Base-by-base conservation (phyloP, 2,113 vertebrate genomes). In the Pyrgilauda ruficollis region DNA sequence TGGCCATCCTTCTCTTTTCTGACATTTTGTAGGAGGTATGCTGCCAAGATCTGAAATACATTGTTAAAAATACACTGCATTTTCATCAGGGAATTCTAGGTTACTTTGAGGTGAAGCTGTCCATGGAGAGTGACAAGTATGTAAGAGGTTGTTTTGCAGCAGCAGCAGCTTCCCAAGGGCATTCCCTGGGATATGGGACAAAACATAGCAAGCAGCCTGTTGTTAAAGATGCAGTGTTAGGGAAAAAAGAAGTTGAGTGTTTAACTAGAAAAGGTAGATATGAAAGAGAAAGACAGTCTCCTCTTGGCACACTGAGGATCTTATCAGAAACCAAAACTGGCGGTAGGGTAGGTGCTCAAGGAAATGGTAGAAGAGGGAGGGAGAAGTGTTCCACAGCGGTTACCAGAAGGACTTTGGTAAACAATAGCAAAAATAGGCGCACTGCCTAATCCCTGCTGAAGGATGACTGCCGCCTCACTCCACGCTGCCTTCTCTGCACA, bases 41-140 rank as follows among this genome's bases (percentile, higher is more conserved):
- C 53, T 67, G 79, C 90, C 84, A 89, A 67, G 59, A 84, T 55
- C 67, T 70, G 61, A 94, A 85, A 88, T 62, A 43, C 1, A 2
- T 59, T 59, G 43, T 90, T 83, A 89, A 95, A 93, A 93, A 93
- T 73, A 67, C 30, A 84, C 0, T 7, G 31, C 43, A 49, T 87
- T 92, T 87, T 84, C 83, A 59, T 74, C 24, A 78, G 68, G 80
- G 52, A 92, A 74, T 77, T 93, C 55, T 87, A 70, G 19, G 80
- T 87, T 78, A 75, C 52, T 44, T 46, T 0, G 9, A 78, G 43
- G 69, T 77, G 64, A 92, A 88, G 33, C 55, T 3, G 3, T 69
- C 75, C 41, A 46, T 2, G 2, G 44, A 46, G 44, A 87, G 28
- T 1, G 0, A 77, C 67, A 80, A 88, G 37, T 8, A 0, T 26